Base-by-base conservation (phyloP, 2,113 vertebrate genomes). In the Octodon degus region DNA sequence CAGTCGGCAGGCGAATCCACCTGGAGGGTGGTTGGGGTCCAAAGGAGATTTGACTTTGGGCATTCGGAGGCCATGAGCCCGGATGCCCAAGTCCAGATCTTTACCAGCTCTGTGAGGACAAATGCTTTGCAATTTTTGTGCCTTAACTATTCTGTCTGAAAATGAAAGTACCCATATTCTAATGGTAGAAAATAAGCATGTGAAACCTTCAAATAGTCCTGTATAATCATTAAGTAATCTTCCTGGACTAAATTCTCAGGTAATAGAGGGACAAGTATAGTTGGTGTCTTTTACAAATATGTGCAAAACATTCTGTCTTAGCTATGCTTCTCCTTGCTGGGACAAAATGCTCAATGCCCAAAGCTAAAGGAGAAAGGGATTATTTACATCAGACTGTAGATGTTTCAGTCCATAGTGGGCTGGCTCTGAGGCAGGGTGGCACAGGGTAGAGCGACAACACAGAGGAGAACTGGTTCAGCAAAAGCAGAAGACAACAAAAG, bases 31-130 rank as follows among this genome's bases (percentile, higher is more conserved):
- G 7, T 0, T 1, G 20, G 82, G 43, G 43, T 43, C 43, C 43
- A 43, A 43, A 43, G 9, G 14, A 30, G 22, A 6, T 8, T n/a
- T 4, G 4, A 6, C 32, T 6, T 13, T 5, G 24, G 37, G 12
- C 1, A 2, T 0, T 1, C 0, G 12, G 6, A 50, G 4, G 19
- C 12, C 5, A 30, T 0, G 8, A 47, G 25, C 20, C 1, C 7
- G 37, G 17, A 32, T 1, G 12, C 37, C 83, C 10, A 7, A 20
- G 40, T 53, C 70, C 40, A 30, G 2, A 14, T 47, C 50, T 11
- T 2, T 11, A 17, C 43, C 14, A 9, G 47, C 30, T 55, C 34
- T 30, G 34, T 4, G 1, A 4, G 79, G 68, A 27, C 4, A 34
- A 40, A 19, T 1, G 34, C 6, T 10, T 32, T 5, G 30, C 7